phyloP scores from a whole-genome alignment of 1,140 invertebrate genomes.

The Argopecten irradians region DNA sequence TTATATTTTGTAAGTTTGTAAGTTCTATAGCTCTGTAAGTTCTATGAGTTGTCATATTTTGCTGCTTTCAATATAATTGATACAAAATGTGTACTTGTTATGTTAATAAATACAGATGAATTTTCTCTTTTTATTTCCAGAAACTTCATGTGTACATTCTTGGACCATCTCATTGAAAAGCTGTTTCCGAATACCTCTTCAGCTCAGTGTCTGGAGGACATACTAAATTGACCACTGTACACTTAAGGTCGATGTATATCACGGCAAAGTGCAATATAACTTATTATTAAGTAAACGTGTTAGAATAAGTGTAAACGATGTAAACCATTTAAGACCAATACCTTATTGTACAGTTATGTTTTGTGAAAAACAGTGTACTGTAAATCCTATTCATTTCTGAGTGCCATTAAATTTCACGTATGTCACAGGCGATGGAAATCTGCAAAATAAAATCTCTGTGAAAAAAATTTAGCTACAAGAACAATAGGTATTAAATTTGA shows the following conservation, averaged over 20 bases:
- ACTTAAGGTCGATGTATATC: not conserved
- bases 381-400: no score
- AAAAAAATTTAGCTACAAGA: no score
- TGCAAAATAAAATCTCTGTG: no score
- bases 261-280: constrained; percentile 1
- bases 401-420: no score
- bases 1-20: not conserved
- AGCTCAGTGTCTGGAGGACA: not conserved
- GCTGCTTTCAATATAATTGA: not conserved
- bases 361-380: no score
- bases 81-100: not conserved
- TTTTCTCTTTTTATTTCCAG: constrained; percentile 46
- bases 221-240: not conserved
- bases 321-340: no score
- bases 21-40: not conserved
- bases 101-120: no score
- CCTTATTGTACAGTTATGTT: no score
- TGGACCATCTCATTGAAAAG: constrained; percentile 50
- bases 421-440: no score
- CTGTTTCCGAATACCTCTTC: constrained; percentile 51
- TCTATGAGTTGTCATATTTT: not conserved
- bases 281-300: no score
- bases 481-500: no score
- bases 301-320: no score
- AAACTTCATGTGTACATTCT: constrained; percentile 50